phyloP scores from a whole-genome alignment of 1,140 invertebrate genomes.

The Rhagoletis pomonella region DNA sequence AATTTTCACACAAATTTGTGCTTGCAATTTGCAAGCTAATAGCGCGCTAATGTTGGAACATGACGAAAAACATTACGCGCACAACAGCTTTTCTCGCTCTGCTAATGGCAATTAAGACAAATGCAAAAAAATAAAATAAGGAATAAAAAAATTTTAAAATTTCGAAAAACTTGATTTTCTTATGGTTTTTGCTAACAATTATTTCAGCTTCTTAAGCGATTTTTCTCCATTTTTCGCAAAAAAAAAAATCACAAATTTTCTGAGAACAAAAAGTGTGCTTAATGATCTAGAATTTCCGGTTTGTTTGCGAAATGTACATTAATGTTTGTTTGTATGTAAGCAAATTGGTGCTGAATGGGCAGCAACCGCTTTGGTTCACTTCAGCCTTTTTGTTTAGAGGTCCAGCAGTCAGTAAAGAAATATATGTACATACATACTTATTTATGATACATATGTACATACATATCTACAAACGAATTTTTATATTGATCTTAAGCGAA shows the following conservation, averaged over 20 bases:
- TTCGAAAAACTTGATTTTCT: background rate
- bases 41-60: conserved; percentile 34
- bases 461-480: conserved; percentile 18
- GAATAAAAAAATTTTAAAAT: background rate
- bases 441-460: background rate
- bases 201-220: background rate
- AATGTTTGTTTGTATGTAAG: conserved; percentile 48
- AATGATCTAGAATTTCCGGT: conserved; percentile 71
- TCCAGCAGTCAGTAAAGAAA: background rate
- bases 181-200: no score
- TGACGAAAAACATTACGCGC: conserved; percentile 37
- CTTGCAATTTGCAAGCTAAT: conserved; percentile 26
- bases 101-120: background rate
- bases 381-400: background rate
- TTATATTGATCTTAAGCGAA: background rate
- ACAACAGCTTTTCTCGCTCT: no score
- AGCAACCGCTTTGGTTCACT: background rate
- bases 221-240: background rate
- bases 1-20: conserved; percentile 38
- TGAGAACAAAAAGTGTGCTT: conserved; percentile 9
- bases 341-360: background rate
- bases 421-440: background rate
- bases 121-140: background rate
- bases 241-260: background rate
- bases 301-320: conserved; percentile 60